Percentiles rank a stretch among this genome's conserved stretches.
Evolutionary conservation across 1,140 invertebrate species (phyloP).

Genomic region (Drosophila sulfurigaster): DNA sequence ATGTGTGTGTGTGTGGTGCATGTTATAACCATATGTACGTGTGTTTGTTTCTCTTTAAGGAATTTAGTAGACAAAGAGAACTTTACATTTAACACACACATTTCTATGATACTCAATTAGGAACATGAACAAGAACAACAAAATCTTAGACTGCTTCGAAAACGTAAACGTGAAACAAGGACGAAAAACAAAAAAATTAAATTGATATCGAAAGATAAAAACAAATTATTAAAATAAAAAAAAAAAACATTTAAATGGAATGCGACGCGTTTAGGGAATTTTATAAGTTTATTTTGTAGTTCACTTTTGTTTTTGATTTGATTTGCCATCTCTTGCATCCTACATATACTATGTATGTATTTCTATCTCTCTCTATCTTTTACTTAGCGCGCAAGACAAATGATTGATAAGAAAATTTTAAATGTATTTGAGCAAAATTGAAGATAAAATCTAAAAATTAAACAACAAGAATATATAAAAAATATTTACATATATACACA

Average conservation of each 20-base stretch:
- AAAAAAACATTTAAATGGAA: conserved; percentile 41
- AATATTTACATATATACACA: conserved; percentile 54
- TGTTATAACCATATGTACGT: conserved; percentile 35
- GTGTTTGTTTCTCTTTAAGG: conserved; percentile 50
- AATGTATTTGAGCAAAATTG: conserved; percentile 32
- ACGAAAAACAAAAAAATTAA: conserved; percentile 36
- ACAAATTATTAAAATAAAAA: conserved; percentile 46
- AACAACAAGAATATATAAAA: conserved; percentile 53
- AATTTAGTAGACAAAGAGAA: conserved; percentile 53
- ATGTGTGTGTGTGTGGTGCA: conserved; percentile 3
- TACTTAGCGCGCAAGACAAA: conserved; percentile 47
- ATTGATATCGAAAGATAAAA: not conserved
- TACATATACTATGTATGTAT: conserved; percentile 4
- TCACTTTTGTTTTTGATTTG: conserved; percentile 30
- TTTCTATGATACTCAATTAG: conserved; percentile 66
- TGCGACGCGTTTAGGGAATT: conserved; percentile 81
- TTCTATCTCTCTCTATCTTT: conserved; percentile 19
- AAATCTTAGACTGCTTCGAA: conserved; percentile 83
- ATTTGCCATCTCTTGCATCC: conserved; percentile 37
- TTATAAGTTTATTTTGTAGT: conserved; percentile 55
- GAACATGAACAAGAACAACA: conserved; percentile 66
- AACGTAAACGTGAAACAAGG: conserved; percentile 75
- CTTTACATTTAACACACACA: conserved; percentile 50
- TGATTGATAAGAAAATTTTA: conserved; percentile 22
- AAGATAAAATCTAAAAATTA: conserved; percentile 24